phyloP scores from a whole-genome alignment of 2,113 vertebrate species.

The Cairina moschata region DNA sequence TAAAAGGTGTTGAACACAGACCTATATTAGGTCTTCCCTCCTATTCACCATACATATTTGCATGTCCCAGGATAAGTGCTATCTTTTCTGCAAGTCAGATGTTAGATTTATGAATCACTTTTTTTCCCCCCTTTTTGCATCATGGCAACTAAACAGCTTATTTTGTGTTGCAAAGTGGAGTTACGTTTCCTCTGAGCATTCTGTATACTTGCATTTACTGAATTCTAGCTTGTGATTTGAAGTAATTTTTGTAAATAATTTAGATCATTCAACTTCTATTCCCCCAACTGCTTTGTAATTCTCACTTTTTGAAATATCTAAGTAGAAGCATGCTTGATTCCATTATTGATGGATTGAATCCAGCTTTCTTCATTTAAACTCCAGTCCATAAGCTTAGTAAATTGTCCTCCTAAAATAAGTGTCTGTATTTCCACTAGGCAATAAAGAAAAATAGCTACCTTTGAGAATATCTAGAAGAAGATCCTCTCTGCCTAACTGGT shows the following conservation, averaged over 20 bases:
- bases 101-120: background rate
- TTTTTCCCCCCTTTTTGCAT: background rate
- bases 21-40: background rate
- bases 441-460: background rate
- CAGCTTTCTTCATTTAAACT: background rate
- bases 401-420: background rate
- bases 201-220: background rate
- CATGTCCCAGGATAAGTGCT: background rate
- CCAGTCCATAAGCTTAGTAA: background rate
- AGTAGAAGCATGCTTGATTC: background rate
- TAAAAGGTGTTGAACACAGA: background rate
- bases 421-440: background rate
- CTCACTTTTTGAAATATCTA: background rate
- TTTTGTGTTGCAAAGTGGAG: background rate
- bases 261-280: slow-evolving; percentile 10
- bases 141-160: background rate
- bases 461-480: background rate
- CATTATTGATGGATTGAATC: background rate
- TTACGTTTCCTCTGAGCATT: slow-evolving; percentile 1
- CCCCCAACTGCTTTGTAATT: background rate
- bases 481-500: background rate
- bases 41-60: background rate
- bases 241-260: slow-evolving; percentile 44
- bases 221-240: background rate
- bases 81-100: background rate